A percentile compares a stretch with the other conserved stretches of the same genome.
phyloP scores from a whole-genome alignment of 2,113 vertebrate species.

The Channa maculata region DNA sequence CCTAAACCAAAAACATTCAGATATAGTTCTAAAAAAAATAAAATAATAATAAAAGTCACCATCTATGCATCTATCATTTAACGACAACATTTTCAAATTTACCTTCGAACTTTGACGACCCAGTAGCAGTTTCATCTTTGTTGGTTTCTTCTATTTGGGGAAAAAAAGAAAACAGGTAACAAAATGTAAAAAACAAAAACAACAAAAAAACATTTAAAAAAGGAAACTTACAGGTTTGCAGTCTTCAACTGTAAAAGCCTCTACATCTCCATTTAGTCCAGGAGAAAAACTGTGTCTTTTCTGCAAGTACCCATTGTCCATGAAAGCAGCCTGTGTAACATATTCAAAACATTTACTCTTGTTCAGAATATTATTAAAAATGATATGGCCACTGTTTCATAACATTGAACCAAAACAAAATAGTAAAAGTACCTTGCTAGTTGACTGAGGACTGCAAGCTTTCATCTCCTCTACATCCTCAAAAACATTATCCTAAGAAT shows the following conservation, averaged over 20 bases:
- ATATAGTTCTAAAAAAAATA: too few species aligned
- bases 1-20: slow-evolving; percentile 23
- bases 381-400: too few species aligned
- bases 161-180: background rate
- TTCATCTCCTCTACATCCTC: slow-evolving; percentile 21
- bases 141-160: slow-evolving; percentile 40
- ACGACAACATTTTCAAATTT: rapidly evolving
- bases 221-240: slow-evolving; percentile 52
- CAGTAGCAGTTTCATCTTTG: slow-evolving; percentile 7
- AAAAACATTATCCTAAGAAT: slow-evolving; percentile 22
- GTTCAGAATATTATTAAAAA: too few species aligned
- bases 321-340: slow-evolving; percentile 30
- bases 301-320: slow-evolving; percentile 13
- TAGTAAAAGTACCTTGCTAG: slow-evolving; percentile 22
- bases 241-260: slow-evolving; percentile 11
- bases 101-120: slow-evolving; percentile 50
- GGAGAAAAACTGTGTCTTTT: slow-evolving; percentile 6
- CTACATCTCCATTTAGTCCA: slow-evolving; percentile 10
- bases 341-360: background rate
- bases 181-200: background rate
- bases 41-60: too few species aligned
- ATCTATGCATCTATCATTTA: background rate
- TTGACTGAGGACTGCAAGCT: slow-evolving; percentile 1
- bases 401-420: too few species aligned
- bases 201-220: background rate